Base-by-base conservation (phyloP, 1,140 invertebrate genomes). In the Bilobella aurantiaca region DNA sequence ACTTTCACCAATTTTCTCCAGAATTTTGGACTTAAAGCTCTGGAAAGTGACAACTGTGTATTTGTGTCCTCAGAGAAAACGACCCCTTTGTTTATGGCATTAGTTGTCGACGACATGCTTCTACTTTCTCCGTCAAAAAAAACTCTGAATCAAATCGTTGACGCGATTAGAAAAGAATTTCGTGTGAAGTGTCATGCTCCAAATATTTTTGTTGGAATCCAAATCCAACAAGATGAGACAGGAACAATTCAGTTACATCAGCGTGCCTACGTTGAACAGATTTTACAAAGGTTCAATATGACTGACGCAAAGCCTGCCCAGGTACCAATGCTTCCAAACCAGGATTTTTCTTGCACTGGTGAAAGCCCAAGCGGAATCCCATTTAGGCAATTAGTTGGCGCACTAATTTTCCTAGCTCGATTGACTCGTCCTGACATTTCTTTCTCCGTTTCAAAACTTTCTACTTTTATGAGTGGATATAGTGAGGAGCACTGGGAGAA, bases 191-290 rank as follows among this genome's bases (percentile, higher is more conserved):
- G 2, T 3, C 14, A 62, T 1, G 34, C 29, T 29, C 34, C 46
- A 1, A 58, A 67, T 28, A 64, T 58, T 34, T 76, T 72, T 70
- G 49, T 74, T 1, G 73, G 75, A 18, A 70, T 76, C 34, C 32
- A 76, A 47, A 75, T 77, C 28, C 2, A 21, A 28, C 18, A 37
- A 2, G 3, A 27, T 3, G 21, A 42, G 73, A 76, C 65, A 65
- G 74, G 49, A 69, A 75, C 8, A 56, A 8, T 62, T 12, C 8
- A 16, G 5, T 23, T 59, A 18, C 25, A 49, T 34, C 64, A 66
- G 30, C 32, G 2, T 2, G 30, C 27, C 1, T 77, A 77, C 64
- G 71, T 67, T 32, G 16, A 16, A n/a, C 34, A 32, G 2, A 28
- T 67, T 1, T 28, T 67, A 2, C 32, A 63, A 56, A 62, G 16